phyloP scores from a whole-genome alignment of 2,113 vertebrate genomes.

The Archocentrus centrarchus region DNA sequence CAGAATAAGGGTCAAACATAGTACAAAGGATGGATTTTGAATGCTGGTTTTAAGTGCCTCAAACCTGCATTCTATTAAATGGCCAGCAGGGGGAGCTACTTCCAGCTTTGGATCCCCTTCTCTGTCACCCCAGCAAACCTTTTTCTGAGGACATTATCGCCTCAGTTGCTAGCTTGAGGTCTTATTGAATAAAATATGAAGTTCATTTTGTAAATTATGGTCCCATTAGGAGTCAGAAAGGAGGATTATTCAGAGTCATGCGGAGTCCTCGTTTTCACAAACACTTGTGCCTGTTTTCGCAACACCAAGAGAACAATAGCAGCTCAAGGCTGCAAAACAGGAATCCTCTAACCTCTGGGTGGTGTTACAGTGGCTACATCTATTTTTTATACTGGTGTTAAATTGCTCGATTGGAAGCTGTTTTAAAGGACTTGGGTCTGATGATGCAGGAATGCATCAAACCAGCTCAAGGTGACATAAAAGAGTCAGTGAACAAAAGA shows the following conservation, averaged over 20 bases:
- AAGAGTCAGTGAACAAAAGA: neutral
- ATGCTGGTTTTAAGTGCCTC: neutral
- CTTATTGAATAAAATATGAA: neutral
- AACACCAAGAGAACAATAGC: neutral
- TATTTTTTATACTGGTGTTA: conserved; percentile 12
- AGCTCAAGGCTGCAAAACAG: neutral
- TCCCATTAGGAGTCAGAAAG: neutral
- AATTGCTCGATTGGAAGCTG: neutral
- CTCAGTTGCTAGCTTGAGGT: neutral
- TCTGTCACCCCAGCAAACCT: neutral
- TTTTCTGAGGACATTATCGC: neutral
- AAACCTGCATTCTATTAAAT: neutral
- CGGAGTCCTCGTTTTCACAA: neutral
- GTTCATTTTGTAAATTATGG: neutral
- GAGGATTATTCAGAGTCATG: neutral
- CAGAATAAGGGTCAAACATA: neutral
- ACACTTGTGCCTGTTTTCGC: fast-evolving
- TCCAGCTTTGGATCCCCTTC: neutral
- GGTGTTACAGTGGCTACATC: neutral
- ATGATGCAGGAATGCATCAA: neutral
- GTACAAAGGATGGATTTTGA: neutral
- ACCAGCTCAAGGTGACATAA: neutral
- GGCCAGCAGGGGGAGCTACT: neutral
- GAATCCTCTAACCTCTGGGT: neutral
- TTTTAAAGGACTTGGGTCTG: neutral